A percentile compares a stretch with the other conserved stretches of the same genome.
Evolutionary conservation across 2,888 invertebrate genomes (phyloP).

Genomic region (Ariolimax columbianus): DNA sequence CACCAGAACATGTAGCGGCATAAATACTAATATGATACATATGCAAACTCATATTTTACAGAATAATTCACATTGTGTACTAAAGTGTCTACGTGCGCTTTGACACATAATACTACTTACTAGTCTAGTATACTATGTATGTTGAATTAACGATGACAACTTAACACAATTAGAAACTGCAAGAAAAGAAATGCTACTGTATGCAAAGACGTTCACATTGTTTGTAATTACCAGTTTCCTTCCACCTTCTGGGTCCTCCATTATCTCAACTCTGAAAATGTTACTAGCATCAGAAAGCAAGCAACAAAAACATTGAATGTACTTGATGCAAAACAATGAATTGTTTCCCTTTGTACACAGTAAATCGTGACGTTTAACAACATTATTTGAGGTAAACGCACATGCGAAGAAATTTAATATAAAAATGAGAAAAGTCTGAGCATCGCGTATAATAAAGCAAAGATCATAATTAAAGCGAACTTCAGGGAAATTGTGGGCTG

Average conservation of each 20-base stretch:
- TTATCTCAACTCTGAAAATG: constrained; percentile 54
- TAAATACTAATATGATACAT: no score
- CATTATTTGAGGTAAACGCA: constrained; percentile 52
- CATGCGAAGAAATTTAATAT: no score
- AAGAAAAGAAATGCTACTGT: neutral
- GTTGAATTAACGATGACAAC: neutral
- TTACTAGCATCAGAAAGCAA: neutral
- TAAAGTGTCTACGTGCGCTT: neutral
- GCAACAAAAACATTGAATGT: neutral
- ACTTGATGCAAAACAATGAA: constrained; percentile 49
- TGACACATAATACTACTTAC: neutral
- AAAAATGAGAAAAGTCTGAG: no score
- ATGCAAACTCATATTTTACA: neutral
- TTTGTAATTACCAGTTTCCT: constrained; percentile 66
- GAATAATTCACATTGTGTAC: neutral
- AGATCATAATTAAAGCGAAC: no score
- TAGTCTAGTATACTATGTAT: neutral
- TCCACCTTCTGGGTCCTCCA: constrained; percentile 62
- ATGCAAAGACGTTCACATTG: neutral
- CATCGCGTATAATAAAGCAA: no score
- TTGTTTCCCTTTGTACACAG: constrained; percentile 59
- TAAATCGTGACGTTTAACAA: constrained; percentile 58
- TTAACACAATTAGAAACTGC: neutral
- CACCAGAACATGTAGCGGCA: no score
- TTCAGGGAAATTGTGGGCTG: no score